Evolutionary conservation across 1,140 invertebrate genomes (phyloP).

Genomic region (Ostrea denselamellosa): DNA sequence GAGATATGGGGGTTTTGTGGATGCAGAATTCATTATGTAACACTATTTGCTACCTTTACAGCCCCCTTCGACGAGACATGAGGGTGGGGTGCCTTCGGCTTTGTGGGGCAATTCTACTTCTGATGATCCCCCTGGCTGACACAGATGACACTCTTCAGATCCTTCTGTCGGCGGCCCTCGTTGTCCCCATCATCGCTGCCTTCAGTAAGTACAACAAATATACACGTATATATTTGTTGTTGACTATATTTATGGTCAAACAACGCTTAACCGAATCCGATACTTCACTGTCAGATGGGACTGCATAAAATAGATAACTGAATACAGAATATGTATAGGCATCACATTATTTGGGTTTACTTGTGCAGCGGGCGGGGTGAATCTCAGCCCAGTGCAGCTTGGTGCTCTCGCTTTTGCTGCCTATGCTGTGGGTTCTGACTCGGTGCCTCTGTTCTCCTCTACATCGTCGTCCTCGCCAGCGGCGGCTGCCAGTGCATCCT

Average conservation of each 20-base stretch:
- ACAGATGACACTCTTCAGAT: not conserved
- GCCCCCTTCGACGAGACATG: not conserved
- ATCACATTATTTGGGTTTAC: not conserved
- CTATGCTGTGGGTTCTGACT: not conserved
- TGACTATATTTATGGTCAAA: no score
- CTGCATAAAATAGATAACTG: no score
- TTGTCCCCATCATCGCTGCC: not conserved
- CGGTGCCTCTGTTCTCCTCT: not conserved
- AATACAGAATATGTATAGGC: no score
- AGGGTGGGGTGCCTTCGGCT: not conserved
- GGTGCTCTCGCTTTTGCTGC: not conserved
- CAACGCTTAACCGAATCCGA: no score
- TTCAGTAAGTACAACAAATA: not conserved
- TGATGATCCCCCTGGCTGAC: not conserved
- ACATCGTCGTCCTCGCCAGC: not conserved
- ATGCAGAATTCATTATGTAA: no score
- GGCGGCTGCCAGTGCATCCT: not conserved
- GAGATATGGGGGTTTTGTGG: no score
- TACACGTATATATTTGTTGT: not conserved
- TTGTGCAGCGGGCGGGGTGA: not conserved
- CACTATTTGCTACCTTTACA: not conserved
- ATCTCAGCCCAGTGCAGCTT: not conserved
- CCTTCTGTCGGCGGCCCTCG: not conserved
- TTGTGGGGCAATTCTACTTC: not conserved
- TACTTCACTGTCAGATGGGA: no score